phyloP scores from a whole-genome alignment of 92 coral and sea anemone species.

The Actinostola sp. region DNA sequence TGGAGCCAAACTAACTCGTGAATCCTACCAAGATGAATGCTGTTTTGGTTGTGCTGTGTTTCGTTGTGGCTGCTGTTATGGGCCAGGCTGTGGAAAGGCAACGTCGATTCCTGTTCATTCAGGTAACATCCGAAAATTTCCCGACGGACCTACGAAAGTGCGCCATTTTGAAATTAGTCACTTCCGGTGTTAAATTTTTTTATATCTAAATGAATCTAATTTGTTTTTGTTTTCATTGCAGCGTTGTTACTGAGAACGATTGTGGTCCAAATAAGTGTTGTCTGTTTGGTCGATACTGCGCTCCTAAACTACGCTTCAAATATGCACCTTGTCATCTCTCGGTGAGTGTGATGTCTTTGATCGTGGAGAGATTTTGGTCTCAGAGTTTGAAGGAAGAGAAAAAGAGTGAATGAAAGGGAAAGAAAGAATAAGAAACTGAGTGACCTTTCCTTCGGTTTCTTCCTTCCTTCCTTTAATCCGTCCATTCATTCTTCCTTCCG shows the following conservation, averaged over 20 bases:
- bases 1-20: too few species aligned
- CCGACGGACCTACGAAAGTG: too few species aligned
- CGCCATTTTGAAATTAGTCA: too few species aligned
- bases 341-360: constrained; percentile 19
- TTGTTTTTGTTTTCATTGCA: too few species aligned
- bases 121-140: neutral
- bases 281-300: constrained; percentile 36
- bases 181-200: neutral
- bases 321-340: constrained; percentile 45
- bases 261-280: constrained; percentile 60
- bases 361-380: too few species aligned
- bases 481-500: too few species aligned
- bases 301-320: constrained; percentile 51
- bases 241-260: constrained; percentile 44
- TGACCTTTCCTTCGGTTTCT: too few species aligned
- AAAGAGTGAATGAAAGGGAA: too few species aligned
- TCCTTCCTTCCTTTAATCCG: too few species aligned
- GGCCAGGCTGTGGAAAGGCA: constrained; percentile 16
- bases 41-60: constrained; percentile 11
- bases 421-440: too few species aligned
- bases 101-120: constrained; percentile 22
- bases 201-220: neutral
- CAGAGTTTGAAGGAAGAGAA: too few species aligned
- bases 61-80: constrained; percentile 16
- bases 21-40: constrained; percentile 16